phyloP scores from a whole-genome alignment of 1,140 invertebrate species.

The Leptinotarsa undecemlineata region DNA sequence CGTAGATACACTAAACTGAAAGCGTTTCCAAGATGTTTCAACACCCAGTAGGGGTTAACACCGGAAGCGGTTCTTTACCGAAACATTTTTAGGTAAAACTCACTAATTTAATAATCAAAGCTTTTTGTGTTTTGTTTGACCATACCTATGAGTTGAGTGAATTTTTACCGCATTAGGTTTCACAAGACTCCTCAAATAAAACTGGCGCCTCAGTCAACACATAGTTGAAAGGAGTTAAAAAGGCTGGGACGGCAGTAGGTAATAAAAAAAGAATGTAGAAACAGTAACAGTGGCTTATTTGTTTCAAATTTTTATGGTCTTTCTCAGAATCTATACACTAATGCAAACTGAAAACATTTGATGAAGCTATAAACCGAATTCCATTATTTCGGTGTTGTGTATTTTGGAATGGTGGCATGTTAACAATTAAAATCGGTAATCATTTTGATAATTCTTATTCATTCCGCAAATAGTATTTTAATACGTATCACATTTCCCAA shows the following conservation, averaged over 20 bases:
- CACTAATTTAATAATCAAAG: constrained; percentile 3
- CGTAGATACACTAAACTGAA: background rate
- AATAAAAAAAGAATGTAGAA: constrained; percentile 4
- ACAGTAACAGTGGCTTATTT: constrained; percentile 8
- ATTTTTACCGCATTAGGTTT: background rate
- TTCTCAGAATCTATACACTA: background rate
- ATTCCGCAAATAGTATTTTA: no score
- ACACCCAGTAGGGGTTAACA: background rate
- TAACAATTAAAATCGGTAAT: no score
- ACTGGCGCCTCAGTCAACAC: background rate
- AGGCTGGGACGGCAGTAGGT: background rate
- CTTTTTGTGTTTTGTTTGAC: background rate
- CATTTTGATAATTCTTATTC: no score
- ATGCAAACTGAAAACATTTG: background rate
- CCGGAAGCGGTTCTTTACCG: background rate
- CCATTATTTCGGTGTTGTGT: no score
- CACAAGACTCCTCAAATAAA: background rate
- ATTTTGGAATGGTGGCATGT: no score
- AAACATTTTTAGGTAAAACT: background rate
- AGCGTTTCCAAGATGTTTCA: background rate
- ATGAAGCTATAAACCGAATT: background rate
- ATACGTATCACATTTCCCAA: no score
- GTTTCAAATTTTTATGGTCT: background rate
- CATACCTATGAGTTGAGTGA: background rate
- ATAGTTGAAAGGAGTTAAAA: background rate